A percentile compares a stretch with the other conserved stretches of the same genome.
Conservation (phyloP, 2,113 vertebrate genomes). For the Raphicerus campestris region DNA sequence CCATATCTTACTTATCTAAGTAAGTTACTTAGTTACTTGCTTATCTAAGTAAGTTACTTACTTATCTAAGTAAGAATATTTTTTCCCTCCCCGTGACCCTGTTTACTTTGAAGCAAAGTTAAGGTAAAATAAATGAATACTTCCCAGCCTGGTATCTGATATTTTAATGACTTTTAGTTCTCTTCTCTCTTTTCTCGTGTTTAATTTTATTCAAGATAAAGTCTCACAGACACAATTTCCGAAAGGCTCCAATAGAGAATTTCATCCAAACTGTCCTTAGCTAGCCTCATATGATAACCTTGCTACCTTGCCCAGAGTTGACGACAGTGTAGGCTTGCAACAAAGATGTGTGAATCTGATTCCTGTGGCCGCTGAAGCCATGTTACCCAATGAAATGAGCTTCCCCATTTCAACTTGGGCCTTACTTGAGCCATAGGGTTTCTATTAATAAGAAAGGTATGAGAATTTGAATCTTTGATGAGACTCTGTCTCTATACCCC, state of each 20-base stretch:
- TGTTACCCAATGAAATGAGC: neutral
- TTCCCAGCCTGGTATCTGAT: neutral
- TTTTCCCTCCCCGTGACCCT: neutral
- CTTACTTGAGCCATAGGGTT: neutral
- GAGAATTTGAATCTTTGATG: neutral
- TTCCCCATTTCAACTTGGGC: neutral
- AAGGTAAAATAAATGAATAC: neutral
- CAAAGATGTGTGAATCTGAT: neutral
- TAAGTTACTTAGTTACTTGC: neutral
- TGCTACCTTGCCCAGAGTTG: neutral
- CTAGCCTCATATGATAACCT: neutral
- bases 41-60: neutral
- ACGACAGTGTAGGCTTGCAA: neutral
- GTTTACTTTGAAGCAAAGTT: neutral
- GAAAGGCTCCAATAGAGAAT: neutral
- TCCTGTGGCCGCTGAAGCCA: neutral
- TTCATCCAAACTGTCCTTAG: neutral
- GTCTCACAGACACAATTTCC: neutral
- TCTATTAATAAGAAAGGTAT: neutral
- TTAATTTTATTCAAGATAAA: neutral
- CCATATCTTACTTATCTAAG: neutral
- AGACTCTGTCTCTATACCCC: neutral
- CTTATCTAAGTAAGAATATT: neutral
- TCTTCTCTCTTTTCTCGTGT: neutral
- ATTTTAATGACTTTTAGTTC: neutral